phyloP scores from a whole-genome alignment of 2,113 vertebrate species.

The Glareola pratincola region DNA sequence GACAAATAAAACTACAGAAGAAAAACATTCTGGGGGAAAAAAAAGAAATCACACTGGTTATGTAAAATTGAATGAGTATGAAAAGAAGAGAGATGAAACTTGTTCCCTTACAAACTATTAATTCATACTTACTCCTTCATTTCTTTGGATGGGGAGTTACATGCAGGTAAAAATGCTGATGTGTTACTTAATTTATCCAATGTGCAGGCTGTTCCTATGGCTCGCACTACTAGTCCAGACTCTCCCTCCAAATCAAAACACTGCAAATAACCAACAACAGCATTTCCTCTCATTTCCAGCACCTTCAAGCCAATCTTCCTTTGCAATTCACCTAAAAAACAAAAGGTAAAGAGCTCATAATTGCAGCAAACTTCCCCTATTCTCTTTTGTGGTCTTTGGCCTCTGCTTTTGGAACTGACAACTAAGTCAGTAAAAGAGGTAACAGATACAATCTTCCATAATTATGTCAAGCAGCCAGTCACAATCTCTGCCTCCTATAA shows the following conservation, averaged over 20 bases:
- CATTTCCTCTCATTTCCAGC: conserved; percentile 97
- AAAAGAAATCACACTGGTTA: conserved; percentile 14
- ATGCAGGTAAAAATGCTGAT: conserved; percentile 82
- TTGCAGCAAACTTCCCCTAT: background rate
- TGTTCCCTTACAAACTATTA: conserved; percentile 5
- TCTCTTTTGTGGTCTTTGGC: background rate
- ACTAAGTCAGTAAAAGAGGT: background rate
- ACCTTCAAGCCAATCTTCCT: conserved; percentile 98
- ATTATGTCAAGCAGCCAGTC: background rate
- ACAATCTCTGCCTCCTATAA: background rate
- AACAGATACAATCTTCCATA: background rate
- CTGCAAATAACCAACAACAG: conserved; percentile 96
- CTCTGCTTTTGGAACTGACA: background rate
- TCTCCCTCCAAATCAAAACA: conserved; percentile 99
- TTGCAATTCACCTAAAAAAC: conserved; percentile 89
- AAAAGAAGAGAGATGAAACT: conserved; percentile 30
- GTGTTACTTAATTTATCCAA: conserved; percentile 93
- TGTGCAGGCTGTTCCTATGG: conserved; percentile 96
- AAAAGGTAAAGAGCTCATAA: background rate
- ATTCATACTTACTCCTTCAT: conserved; percentile 96
- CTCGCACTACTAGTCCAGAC: conserved; percentile 94
- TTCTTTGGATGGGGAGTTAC: conserved; percentile 96
- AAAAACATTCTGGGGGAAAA: background rate
- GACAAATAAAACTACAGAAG: conserved; percentile 11
- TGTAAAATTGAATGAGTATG: conserved; percentile 58